Conservation (phyloP, 2,888 invertebrate genomes). For the Eilema griseolum region DNA sequence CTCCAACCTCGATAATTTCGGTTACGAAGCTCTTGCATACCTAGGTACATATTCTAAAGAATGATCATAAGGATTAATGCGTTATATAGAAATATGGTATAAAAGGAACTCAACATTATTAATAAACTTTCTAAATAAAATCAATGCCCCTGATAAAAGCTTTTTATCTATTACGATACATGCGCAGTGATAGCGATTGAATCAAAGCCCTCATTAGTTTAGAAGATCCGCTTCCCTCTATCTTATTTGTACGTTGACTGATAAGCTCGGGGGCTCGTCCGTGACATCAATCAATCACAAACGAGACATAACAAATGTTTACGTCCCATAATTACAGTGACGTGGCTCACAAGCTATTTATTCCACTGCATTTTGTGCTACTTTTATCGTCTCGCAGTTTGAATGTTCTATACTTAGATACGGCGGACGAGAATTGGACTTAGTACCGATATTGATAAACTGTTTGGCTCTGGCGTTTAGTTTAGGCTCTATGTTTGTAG, state of each 20-base stretch:
- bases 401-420: constrained; percentile 50
- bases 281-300: constrained; percentile 78
- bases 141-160: constrained; percentile 34
- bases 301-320: constrained; percentile 78
- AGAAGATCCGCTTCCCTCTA: constrained; percentile 65
- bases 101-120: no score
- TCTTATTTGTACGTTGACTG: constrained; percentile 47
- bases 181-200: constrained; percentile 32
- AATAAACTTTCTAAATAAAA: constrained; percentile 20
- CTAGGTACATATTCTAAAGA: no score
- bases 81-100: no score
- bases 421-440: constrained; percentile 15
- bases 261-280: constrained; percentile 84
- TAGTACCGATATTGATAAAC: constrained; percentile 11
- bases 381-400: constrained; percentile 57
- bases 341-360: constrained; percentile 55
- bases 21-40: no score
- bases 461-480: neutral
- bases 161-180: constrained; percentile 26
- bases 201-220: constrained; percentile 42
- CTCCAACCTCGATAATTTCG: no score
- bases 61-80: no score
- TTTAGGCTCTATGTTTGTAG: neutral
- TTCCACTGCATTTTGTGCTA: constrained; percentile 45
- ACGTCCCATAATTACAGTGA: constrained; percentile 72